Evolutionary conservation across 2,888 invertebrate genomes (phyloP), one percentile per base, ranked within the genome.

Genomic region (Mesoligia furuncula): DNA sequence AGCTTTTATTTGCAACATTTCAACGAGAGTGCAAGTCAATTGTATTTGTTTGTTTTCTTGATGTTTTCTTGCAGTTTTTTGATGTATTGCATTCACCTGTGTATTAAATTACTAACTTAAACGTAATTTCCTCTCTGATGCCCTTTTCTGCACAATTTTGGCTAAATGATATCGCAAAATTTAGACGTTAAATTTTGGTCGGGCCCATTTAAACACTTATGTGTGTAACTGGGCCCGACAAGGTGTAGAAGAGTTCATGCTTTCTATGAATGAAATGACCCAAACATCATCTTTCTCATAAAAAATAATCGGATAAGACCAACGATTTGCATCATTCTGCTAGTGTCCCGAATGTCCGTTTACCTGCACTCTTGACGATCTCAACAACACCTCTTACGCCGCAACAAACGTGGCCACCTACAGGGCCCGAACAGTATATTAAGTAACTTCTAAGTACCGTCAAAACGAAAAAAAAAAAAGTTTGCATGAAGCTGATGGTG

Each of bases 1-100:
- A 69, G 36, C 51, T 69, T 72, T 72, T 72, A 81, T 81, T 72
- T 65, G 11, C 31, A 70, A 61, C 7, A 59, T 45, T 75, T 75
- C 27, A 57, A 31, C n/a, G 31, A 83, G 78, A 72, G 48, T 67
- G 48, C 57, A 42, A 57, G 27, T 54, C 9, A 51, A 62, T 48
- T 48, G 39, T 65, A 57, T 70, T 67, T 70, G 3, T 36, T 64
- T 45, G 24, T 20, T 27, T 54, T 57, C 17, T 39, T 36, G 42
- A n/a, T 57, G 24, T 57, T 31, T 36, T 59, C 24, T 24, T 54
- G 9, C 51, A 54, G 51, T 24, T 54, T 24, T 54, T 24, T 54
- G 9, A 54, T 9, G 51, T 20, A 54, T 54, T 54, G 20, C 9
- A 9, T 8, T 51, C 51, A 24, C 24, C 8, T 24, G 9, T 54